Evolutionary conservation across 1,140 invertebrate genomes (phyloP), one percentile per base, ranked within the genome.

Genomic region (Polypedilum pembai): DNA sequence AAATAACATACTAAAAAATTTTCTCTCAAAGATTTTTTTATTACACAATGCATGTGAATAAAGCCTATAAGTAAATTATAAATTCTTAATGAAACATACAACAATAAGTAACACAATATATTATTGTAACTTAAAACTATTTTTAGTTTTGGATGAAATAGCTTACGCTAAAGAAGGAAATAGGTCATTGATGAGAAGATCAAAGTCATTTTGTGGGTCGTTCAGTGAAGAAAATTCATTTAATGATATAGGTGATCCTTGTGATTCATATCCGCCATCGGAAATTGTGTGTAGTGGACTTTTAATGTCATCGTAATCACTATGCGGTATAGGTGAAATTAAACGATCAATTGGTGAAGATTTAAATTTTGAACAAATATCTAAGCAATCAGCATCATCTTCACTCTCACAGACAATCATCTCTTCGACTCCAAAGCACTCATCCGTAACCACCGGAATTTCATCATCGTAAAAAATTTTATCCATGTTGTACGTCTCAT

Each of bases 401-500:
- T 69, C 65, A 66, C 65, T 69, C 17, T 33, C 24, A 33, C 24
- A 33, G 5, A 33, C 17, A 8, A 21, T 20, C 18, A 18, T 20
- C 2, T 69, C 65, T 0, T 69, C 17, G 17, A 69, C 18, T 21
- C 18, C 65, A 18, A 69, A 8, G 20, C 17, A 69, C 20, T 69
- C 65, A 7, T 69, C 65, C 12, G 12, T n/a, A 8, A 20, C 65
- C 1, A 69, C 65, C 17, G 65, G 65, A 20, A 69, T 69, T 69
- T 69, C 65, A 21, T 69, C 65, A n/a, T 18, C 65, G 20, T 69
- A 69, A 18, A 69, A 20, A 20, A 69, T 69, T 69, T 69, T 69
- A 21, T 69, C 65, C 17, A 7, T 20, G 65, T n/a, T 56, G 45
- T 56, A 56, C 15, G 45, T 56, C 12, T 56, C 45, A 56, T 12